Evolutionary conservation across 2,888 invertebrate genomes (phyloP).

Genomic region (Plutella xylostella): DNA sequence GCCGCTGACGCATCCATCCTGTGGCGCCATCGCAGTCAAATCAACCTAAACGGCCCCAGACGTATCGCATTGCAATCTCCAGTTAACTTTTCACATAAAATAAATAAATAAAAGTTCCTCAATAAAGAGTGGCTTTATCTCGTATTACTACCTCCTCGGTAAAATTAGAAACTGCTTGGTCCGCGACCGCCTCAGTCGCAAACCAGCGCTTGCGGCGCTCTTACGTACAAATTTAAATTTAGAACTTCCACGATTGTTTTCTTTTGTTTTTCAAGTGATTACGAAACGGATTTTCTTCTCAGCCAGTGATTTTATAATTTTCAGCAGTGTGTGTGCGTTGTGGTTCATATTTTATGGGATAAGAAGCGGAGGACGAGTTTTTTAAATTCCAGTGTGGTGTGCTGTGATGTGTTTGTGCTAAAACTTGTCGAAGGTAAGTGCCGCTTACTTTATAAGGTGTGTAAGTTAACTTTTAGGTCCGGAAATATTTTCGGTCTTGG

Average conservation of each 20-base stretch:
- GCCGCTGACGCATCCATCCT: not conserved
- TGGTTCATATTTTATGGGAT: slow-evolving; percentile 25
- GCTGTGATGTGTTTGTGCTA: slow-evolving; percentile 35
- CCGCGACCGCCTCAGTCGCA: slow-evolving; percentile 23
- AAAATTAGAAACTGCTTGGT: slow-evolving; percentile 52
- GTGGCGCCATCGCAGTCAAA: not conserved
- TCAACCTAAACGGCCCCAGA: not conserved
- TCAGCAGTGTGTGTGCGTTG: slow-evolving; percentile 28
- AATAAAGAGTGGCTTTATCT: slow-evolving; percentile 64
- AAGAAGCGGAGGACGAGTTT: slow-evolving; percentile 21
- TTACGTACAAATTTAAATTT: slow-evolving; percentile 26
- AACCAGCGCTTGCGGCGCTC: slow-evolving; percentile 29
- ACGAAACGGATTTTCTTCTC: slow-evolving; percentile 35
- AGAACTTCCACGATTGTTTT: slow-evolving; percentile 27
- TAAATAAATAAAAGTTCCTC: slow-evolving; percentile 43
- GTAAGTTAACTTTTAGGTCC: slow-evolving; percentile 14
- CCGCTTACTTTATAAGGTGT: slow-evolving; percentile 4
- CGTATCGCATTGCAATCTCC: slow-evolving; percentile 2
- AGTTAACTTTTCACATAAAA: slow-evolving; percentile 17
- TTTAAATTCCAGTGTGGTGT: slow-evolving; percentile 24
- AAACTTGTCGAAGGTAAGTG: slow-evolving; percentile 40
- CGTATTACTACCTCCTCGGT: slow-evolving; percentile 58
- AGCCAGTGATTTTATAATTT: slow-evolving; percentile 32
- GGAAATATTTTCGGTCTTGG: slow-evolving; percentile 1
- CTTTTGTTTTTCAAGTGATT: slow-evolving; percentile 38